These are phyloP conservation scores for Leptogaster cylindrica DNA, from an alignment of 2,888 invertebrate species.

Conservation along the genomic window DNA sequence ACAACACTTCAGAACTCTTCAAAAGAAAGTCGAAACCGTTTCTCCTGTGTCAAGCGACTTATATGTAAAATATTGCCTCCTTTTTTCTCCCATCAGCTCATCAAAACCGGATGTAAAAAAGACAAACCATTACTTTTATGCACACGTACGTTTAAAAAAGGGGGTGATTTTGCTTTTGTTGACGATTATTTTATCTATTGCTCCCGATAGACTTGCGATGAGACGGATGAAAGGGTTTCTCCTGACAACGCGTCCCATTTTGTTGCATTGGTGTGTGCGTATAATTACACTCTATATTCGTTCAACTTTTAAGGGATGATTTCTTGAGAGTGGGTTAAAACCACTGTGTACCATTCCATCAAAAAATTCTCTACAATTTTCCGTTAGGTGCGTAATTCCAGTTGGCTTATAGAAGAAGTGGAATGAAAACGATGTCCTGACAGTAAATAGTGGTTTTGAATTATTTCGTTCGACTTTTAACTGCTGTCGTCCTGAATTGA, in stretches of 20 bases:
- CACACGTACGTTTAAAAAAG: not conserved
- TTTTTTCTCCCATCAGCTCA: no score
- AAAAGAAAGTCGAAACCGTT: no score
- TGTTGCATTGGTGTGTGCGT: not conserved
- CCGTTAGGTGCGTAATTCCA: not conserved
- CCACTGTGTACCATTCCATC: no score
- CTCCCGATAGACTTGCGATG: not conserved
- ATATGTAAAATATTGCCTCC: no score
- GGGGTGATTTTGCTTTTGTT: conserved; percentile 5
- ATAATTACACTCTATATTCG: not conserved
- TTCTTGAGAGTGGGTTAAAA: not conserved
- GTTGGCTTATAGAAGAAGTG: not conserved
- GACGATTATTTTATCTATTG: conserved; percentile 24
- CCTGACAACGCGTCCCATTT: not conserved
- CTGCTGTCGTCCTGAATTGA: not conserved
- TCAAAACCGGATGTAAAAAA: no score
- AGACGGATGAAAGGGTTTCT: not conserved
- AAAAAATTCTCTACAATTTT: conserved; percentile 4
- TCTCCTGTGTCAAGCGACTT: no score
- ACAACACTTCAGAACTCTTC: no score
- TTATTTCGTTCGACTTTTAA: conserved; percentile 1
- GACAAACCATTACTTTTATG: no score
- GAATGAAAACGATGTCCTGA: not conserved
- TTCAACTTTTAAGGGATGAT: conserved; percentile 1
- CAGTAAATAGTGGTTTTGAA: not conserved